Conservation (phyloP, 2,113 vertebrate species). For the Scomber colias region DNA sequence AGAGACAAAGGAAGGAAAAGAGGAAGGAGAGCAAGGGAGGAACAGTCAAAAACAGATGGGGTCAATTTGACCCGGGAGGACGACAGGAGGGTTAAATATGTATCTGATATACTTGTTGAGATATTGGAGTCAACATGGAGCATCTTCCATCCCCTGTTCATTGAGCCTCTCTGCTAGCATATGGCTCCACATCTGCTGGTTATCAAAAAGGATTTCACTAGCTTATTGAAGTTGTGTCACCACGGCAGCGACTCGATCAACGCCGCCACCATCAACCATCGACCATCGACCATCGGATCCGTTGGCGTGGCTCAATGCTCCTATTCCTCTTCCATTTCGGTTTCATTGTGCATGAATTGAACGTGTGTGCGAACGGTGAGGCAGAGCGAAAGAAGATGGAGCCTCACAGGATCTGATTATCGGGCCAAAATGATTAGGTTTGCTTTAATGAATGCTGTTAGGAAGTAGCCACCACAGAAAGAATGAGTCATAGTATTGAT, state of each 20-base stretch:
- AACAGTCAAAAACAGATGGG: no score
- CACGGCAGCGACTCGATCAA: conserved; percentile 1
- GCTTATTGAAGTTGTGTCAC: not conserved
- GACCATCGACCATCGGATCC: not conserved
- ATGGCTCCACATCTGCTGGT: not conserved
- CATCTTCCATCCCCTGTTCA: no score
- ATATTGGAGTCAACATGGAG: no score
- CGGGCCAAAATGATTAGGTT: conserved; percentile 80
- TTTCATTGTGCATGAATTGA: conserved; percentile 22
- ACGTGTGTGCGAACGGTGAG: not conserved
- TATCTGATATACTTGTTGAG: no score
- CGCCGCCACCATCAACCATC: not conserved
- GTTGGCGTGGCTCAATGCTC: not conserved
- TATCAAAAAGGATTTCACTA: not conserved
- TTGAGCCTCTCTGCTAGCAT: no score
- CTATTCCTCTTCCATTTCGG: conserved; percentile 34
- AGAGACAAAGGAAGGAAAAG: no score
- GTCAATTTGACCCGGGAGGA: no score
- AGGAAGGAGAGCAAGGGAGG: no score
- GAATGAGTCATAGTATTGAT: conserved; percentile 87
- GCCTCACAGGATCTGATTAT: conserved; percentile 73
- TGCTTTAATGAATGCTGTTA: conserved; percentile 83
- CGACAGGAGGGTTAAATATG: no score
- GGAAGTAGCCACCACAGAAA: conserved; percentile 81
- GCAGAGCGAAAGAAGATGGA: conserved; percentile 52